Evolutionary conservation across 64 coral and sea anemone species (phyloP), one percentile per base, ranked within the genome.

Genomic region (Porites lutea): DNA sequence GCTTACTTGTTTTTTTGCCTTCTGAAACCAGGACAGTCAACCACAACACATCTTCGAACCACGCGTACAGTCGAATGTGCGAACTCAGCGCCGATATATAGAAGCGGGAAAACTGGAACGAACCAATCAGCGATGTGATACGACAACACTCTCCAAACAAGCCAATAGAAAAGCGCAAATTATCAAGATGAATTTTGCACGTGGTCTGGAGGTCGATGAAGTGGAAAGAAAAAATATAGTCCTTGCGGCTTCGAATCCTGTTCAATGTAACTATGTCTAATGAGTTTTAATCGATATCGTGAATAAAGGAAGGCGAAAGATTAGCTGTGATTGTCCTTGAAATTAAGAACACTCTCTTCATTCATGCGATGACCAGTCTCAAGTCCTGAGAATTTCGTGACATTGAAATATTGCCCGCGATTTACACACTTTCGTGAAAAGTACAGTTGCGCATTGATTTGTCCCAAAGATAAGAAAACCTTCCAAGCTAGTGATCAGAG

Each of bases 91-190:
- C 10, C 2, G 1, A 9, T 5, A 2, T 68, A 67, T 84, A 6
- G 2, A 8, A 10, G 59, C 55, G 16, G 61, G 81, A 20, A 80
- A 65, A 84, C 81, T 84, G 81, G 81, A 84, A 8, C 81, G 81
- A 84, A 68, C 62, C 62, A 84, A 84, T 84, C 61, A 84, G 3
- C 47, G 5, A 69, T 22, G 8, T 2, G 81, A 13, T 84, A 12
- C 51, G 8, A 10, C 57, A 19, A 22, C 8, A 57, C 18, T 22
- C 2, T 0, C 5, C 2, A 4, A 78, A 8, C 6, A 12, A 14
- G 19, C 81, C 81, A 84, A 84, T 84, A 84, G 62, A 52, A 67
- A 68, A 2, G 48, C 62, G 51, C 10, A 47, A 68, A 52, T 8
- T 84, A 84, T 68, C 63, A 13, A 13, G 0, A 19, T 2, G 13